Evolutionary conservation across 2,888 invertebrate species (phyloP).

Genomic region (Drepana falcataria): DNA sequence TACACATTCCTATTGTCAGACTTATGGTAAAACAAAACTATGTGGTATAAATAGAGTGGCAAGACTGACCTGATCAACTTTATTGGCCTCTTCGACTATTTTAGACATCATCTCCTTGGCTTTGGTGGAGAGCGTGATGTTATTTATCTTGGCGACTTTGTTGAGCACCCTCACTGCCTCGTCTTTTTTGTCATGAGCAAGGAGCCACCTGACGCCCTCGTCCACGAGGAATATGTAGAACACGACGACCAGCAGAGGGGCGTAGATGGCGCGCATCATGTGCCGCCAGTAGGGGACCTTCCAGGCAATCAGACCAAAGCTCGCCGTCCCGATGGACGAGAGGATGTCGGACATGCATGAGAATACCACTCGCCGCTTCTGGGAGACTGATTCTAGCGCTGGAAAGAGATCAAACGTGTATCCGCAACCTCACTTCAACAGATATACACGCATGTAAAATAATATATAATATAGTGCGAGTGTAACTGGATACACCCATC

Average conservation of each 20-base stretch:
- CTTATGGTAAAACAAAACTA: too few species aligned
- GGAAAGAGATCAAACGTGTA: constrained; percentile 12
- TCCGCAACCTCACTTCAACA: too few species aligned
- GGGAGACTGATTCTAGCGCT: constrained; percentile 66
- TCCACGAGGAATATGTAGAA: constrained; percentile 86
- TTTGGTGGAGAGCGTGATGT: constrained; percentile 75
- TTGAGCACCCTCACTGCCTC: constrained; percentile 82
- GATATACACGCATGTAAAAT: too few species aligned
- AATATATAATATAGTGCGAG: too few species aligned
- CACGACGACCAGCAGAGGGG: constrained; percentile 83
- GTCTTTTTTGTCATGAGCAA: constrained; percentile 82
- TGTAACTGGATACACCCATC: too few species aligned
- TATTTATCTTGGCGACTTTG: constrained; percentile 83
- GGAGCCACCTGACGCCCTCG: constrained; percentile 89
- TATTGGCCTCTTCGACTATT: constrained; percentile 46
- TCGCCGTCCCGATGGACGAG: constrained; percentile 80
- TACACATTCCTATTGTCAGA: too few species aligned
- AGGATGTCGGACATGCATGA: constrained; percentile 63
- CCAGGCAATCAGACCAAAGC: constrained; percentile 85
- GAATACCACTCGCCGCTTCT: constrained; percentile 60
- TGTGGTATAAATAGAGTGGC: too few species aligned
- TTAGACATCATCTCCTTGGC: constrained; percentile 64
- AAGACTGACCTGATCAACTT: constrained; percentile 38
- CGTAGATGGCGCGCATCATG: constrained; percentile 83
- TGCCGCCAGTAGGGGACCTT: constrained; percentile 84